Evolutionary conservation across 1,140 invertebrate genomes (phyloP), one percentile per base, ranked within the genome.

Genomic region (Vanessa tameamea): DNA sequence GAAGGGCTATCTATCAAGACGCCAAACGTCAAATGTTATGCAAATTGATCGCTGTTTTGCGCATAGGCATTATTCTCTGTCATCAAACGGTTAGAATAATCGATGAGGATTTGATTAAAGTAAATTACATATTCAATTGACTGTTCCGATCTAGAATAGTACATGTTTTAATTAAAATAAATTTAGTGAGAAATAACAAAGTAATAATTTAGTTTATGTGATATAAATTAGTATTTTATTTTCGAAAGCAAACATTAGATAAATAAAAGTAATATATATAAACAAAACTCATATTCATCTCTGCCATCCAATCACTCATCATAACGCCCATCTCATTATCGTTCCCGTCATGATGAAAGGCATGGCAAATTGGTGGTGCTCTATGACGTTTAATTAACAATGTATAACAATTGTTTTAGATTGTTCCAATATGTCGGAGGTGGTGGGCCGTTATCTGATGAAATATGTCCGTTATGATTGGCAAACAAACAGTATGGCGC

Each of bases 381-480:
- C 80, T 79, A 75, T 82, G 86, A 89, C 84, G 74, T 82, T 84
- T 89, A 86, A 92, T 90, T 87, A 87, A 71, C 55, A 66, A 64
- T 63, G 69, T 48, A 84, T 87, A 76, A 84, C 86, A 84, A 87
- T 90, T 91, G 90, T 91, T 91, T 91, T 88, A 88, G 87, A 90
- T 88, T 80, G 83, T 81, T 70, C 78, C 88, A 91, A 88, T 87
- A 89, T 87, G 88, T 78, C 68, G 80, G 80, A 85, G 84, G 82
- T 82, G 85, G 83, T 70, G 79, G 77, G 85, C 89, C 89, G 89
- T 91, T 92, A 92, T 91, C 89, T 90, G 90, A 92, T 92, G 90
- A 92, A 90, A 89, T 90, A 92, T 92, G 89, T 91, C 89, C 89
- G 90, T 92, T 92, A 92, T 92, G 90, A 92, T 92, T 92, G 89